Evolutionary conservation across 2,113 vertebrate species (phyloP).

Genomic region (Pelusios castaneus): DNA sequence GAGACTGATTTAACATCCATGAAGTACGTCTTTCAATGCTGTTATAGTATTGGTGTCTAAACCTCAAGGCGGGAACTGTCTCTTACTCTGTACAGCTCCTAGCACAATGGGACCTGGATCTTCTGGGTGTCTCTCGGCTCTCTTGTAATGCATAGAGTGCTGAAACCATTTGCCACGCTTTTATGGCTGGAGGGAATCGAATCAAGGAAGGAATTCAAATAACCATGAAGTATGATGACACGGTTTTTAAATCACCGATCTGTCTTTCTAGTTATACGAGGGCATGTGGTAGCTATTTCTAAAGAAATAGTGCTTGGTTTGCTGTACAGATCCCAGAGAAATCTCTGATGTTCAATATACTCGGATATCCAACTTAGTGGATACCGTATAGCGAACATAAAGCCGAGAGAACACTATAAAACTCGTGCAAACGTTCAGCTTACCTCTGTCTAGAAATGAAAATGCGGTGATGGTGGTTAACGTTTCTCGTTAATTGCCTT

Average conservation of each 20-base stretch:
- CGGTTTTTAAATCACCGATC: background rate
- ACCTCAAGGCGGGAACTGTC: background rate
- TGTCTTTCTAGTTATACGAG: background rate
- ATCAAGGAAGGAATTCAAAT: rapidly evolving
- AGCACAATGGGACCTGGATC: background rate
- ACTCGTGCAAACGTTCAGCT: rapidly evolving
- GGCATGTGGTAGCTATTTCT: background rate
- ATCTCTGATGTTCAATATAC: background rate
- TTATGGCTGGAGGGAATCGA: background rate
- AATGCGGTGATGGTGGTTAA: background rate
- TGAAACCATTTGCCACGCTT: background rate
- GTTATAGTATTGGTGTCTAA: background rate
- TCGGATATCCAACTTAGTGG: background rate
- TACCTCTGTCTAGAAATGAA: rapidly evolving
- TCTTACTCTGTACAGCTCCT: background rate
- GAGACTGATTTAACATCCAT: background rate
- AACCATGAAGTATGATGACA: background rate
- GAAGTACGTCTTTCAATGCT: background rate
- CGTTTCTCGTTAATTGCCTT: background rate
- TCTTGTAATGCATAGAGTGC: background rate
- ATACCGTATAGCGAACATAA: background rate
- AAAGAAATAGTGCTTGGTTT: background rate
- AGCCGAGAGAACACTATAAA: background rate
- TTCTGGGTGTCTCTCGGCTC: background rate
- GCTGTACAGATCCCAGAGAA: background rate